Evolutionary conservation across 1,140 invertebrate species (phyloP), one percentile per base, ranked within the genome.

Genomic region (Theocolax elegans): DNA sequence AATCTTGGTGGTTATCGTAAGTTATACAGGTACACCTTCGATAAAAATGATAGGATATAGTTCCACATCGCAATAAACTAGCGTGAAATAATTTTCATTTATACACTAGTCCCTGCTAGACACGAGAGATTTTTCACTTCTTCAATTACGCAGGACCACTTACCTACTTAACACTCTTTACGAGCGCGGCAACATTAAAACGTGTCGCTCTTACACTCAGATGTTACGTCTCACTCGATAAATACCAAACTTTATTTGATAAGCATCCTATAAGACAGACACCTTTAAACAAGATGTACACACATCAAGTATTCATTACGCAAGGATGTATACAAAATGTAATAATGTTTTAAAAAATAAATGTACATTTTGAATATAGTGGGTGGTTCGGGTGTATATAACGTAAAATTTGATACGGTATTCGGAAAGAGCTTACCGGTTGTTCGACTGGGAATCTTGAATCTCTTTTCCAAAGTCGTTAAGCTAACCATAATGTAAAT

Each of bases 391-490:
- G n/a, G n/a, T n/a, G n/a, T n/a, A n/a, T n/a, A n/a, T n/a, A n/a
- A n/a, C n/a, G n/a, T n/a, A n/a, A n/a, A n/a, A n/a, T n/a, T n/a
- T n/a, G n/a, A n/a, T n/a, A n/a, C n/a, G n/a, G n/a, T n/a, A n/a
- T n/a, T n/a, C n/a, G n/a, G n/a, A n/a, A 59, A 19, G 13, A 21
- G 19, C 35, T 84, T 79, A 90, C 91, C 91, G 75, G 90, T 91
- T 3, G 90, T 90, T 78, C 88, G 89, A 77, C 90, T 92, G 23
- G 90, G 89, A 75, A 92, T 91, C 77, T 91, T 91, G 74, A 92
- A 92, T 71, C 91, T 84, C 76, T 90, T 92, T 77, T 93, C 91
- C 68, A 93, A 78, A 2, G 91, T 92, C 27, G 90, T 91, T 67
- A 92, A 78, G 8, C 90, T 89, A 21, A 91, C 89, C 3, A 91